These are phyloP conservation scores for Antitype chi DNA, from an alignment of 2,888 invertebrate genomes.

Conservation along the genomic window DNA sequence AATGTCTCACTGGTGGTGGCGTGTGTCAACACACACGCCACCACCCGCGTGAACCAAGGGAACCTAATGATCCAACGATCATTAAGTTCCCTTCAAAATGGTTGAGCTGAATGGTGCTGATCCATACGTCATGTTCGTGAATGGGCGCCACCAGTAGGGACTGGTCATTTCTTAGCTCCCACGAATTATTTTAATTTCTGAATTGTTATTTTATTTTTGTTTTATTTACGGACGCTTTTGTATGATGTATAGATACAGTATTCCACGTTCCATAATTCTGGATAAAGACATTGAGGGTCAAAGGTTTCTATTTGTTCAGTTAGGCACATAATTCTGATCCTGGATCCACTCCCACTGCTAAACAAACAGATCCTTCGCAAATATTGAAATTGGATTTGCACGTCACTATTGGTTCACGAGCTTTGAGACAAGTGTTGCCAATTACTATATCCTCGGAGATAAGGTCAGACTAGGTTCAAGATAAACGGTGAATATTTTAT, in stretches of 20 bases:
- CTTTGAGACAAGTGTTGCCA: conserved; percentile 48
- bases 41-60: no score
- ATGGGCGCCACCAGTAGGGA: no score
- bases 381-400: conserved; percentile 65
- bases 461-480: neutral
- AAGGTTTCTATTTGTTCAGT: conserved; percentile 42
- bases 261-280: conserved; percentile 9
- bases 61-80: no score
- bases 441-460: conserved; percentile 32
- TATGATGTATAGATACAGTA: neutral
- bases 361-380: conserved; percentile 61
- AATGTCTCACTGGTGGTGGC: no score
- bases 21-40: no score
- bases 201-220: no score
- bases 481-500: neutral
- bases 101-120: no score
- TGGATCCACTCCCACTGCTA: conserved; percentile 29
- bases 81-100: no score
- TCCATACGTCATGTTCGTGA: no score
- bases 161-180: no score
- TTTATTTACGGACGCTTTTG: no score
- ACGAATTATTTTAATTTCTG: no score
- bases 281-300: conserved; percentile 19
- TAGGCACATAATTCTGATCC: conserved; percentile 42
- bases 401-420: conserved; percentile 52